phyloP scores from a whole-genome alignment of 2,888 invertebrate genomes.

The Linnaemya vulpina region DNA sequence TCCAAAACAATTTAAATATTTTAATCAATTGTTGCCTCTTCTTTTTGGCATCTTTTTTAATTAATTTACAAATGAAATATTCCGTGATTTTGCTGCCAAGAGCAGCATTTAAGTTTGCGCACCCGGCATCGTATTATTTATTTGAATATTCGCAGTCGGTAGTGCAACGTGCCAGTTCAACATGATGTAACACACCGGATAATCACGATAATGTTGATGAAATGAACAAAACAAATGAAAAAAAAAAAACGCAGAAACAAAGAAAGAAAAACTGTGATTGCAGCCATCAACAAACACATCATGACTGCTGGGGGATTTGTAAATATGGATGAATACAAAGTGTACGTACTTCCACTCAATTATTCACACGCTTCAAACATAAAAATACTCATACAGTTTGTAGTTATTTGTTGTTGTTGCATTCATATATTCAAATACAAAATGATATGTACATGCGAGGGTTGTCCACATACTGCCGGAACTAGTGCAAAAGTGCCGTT shows the following conservation, averaged over 20 bases:
- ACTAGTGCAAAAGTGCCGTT: too few species aligned
- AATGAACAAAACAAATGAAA: neutral
- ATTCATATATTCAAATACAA: neutral
- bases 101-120: slow-evolving; percentile 3
- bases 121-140: neutral
- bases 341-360: slow-evolving; percentile 59
- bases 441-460: slow-evolving; percentile 15
- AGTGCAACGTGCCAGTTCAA: slow-evolving; percentile 28
- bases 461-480: neutral
- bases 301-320: slow-evolving; percentile 36
- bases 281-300: slow-evolving; percentile 31
- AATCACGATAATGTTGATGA: slow-evolving; percentile 46
- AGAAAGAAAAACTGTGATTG: slow-evolving; percentile 20
- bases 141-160: slow-evolving; percentile 5
- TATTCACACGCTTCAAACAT: slow-evolving; percentile 61
- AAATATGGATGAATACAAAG: slow-evolving; percentile 34
- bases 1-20: neutral
- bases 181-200: slow-evolving; percentile 48
- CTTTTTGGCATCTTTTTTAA: slow-evolving; percentile 3
- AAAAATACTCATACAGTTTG: neutral
- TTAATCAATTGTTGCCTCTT: neutral
- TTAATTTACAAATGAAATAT: slow-evolving; percentile 37
- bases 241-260: neutral
- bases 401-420: neutral
- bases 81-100: slow-evolving; percentile 19